Percentiles rank a stretch among this genome's conserved stretches.
phyloP scores from a whole-genome alignment of 1,140 invertebrate genomes.

The Anastrepha obliqua region DNA sequence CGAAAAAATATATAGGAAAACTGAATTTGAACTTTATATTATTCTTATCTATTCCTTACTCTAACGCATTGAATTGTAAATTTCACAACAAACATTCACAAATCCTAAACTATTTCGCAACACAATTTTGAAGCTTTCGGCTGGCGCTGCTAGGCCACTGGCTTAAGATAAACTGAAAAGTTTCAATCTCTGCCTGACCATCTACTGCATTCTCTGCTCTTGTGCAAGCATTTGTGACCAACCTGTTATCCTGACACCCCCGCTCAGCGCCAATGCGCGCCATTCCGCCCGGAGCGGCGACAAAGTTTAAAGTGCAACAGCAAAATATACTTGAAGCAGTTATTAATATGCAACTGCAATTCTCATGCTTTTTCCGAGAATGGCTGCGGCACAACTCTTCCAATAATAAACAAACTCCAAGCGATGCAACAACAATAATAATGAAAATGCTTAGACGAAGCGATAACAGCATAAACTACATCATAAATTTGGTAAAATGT shows the following conservation, averaged over 20 bases:
- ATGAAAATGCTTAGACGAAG: slow-evolving; percentile 17
- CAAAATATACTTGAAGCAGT: slow-evolving; percentile 20
- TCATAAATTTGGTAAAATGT: slow-evolving; percentile 1
- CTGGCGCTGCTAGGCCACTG: not conserved
- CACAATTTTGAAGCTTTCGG: not conserved
- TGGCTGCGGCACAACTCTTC: slow-evolving; percentile 20
- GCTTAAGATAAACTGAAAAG: slow-evolving; percentile 28
- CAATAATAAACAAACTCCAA: slow-evolving; percentile 27
- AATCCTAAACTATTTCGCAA: slow-evolving; percentile 20
- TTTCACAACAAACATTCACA: slow-evolving; percentile 19
- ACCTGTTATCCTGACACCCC: not conserved
- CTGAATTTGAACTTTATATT: slow-evolving; percentile 28
- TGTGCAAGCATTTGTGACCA: not conserved
- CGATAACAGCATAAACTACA: slow-evolving; percentile 27
- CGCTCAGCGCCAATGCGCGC: not conserved
- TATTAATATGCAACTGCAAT: slow-evolving; percentile 44
- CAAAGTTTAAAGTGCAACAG: slow-evolving; percentile 46
- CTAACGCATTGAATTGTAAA: slow-evolving; percentile 36
- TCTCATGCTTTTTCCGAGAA: not conserved
- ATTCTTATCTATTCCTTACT: slow-evolving; percentile 32
- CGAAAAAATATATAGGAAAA: not conserved
- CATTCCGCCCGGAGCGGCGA: not conserved
- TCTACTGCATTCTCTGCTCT: not conserved
- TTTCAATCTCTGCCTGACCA: slow-evolving; percentile 27
- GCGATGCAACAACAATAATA: slow-evolving; percentile 1